A percentile compares a stretch with the other conserved stretches of the same genome.
Evolutionary conservation across 2,888 invertebrate genomes (phyloP).

Genomic region (Tribolium freemani): DNA sequence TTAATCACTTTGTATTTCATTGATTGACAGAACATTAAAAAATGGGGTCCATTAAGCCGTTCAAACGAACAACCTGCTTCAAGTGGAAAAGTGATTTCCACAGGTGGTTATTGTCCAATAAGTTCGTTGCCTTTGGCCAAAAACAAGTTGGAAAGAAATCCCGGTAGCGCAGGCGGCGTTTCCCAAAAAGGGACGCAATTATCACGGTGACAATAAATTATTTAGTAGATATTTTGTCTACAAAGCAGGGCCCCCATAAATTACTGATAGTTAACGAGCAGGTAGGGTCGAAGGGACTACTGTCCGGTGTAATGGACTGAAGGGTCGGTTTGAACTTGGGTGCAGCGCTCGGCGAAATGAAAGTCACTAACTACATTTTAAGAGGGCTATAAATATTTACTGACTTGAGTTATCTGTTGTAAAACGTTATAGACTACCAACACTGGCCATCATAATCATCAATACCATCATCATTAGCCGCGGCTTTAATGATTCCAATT

Average conservation of each 20-base stretch:
- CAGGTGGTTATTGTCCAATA: neutral
- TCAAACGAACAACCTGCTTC: neutral
- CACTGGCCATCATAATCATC: conserved; percentile 9
- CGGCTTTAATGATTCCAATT: neutral
- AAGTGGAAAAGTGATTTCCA: neutral
- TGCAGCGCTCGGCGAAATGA: conserved; percentile 3
- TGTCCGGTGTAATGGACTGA: conserved; percentile 5
- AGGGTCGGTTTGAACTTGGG: neutral
- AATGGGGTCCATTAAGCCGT: neutral
- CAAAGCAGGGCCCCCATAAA: conserved; percentile 25
- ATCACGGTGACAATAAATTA: conserved; percentile 26
- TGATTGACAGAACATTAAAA: conserved; percentile 15
- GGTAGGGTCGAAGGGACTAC: conserved; percentile 29
- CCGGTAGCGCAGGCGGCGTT: neutral
- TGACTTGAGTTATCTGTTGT: conserved; percentile 18
- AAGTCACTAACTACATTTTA: conserved; percentile 22
- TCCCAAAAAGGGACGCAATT: conserved; percentile 10
- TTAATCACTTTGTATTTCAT: conserved; percentile 19
- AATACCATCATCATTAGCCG: neutral
- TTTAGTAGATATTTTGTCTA: conserved; percentile 32
- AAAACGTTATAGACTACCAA: conserved; percentile 22
- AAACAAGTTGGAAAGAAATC: neutral
- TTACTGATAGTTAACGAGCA: conserved; percentile 28
- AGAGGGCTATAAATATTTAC: conserved; percentile 26
- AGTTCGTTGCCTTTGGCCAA: neutral